Evolutionary conservation across 2,888 invertebrate genomes (phyloP).

Genomic region (Eledona agricola): DNA sequence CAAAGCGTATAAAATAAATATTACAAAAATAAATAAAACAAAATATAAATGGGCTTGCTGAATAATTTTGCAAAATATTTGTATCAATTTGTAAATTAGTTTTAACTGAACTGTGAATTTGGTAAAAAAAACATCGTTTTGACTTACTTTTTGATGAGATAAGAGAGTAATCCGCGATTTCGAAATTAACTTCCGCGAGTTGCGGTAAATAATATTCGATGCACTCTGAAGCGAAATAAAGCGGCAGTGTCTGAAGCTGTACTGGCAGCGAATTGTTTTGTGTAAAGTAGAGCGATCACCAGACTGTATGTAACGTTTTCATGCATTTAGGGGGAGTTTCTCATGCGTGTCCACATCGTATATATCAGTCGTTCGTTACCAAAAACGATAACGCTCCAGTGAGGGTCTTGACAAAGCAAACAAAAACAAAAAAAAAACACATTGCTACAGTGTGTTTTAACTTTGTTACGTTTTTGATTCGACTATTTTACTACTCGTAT

Average conservation of each 20-base stretch:
- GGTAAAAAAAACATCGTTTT: too few relatives aligned
- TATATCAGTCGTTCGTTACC: slow-evolving; percentile 12
- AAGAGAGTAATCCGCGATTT: too few relatives aligned
- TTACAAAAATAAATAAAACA: too few relatives aligned
- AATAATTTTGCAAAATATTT: too few relatives aligned
- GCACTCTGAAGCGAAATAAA: slow-evolving; percentile 17
- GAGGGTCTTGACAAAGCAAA: slow-evolving; percentile 6
- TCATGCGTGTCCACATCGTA: slow-evolving; percentile 44
- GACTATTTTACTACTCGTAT: too few relatives aligned
- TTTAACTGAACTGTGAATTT: too few relatives aligned
- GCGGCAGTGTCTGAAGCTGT: slow-evolving; percentile 34
- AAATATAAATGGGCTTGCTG: too few relatives aligned
- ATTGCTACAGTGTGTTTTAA: too few relatives aligned
- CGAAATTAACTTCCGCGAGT: slow-evolving; percentile 20
- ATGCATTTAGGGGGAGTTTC: slow-evolving; percentile 45
- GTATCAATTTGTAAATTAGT: too few relatives aligned
- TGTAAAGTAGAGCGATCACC: slow-evolving; percentile 39
- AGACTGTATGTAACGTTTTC: slow-evolving; percentile 41
- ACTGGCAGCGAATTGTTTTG: slow-evolving; percentile 34
- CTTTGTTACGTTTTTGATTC: too few relatives aligned
- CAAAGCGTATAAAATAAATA: too few relatives aligned
- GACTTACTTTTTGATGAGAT: too few relatives aligned
- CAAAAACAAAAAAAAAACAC: slow-evolving; percentile 11
- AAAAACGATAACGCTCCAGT: slow-evolving; percentile 13
- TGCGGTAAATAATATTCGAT: slow-evolving; percentile 15